Conservation (phyloP, 2,113 vertebrate species). For the Coptodon rendalli region DNA sequence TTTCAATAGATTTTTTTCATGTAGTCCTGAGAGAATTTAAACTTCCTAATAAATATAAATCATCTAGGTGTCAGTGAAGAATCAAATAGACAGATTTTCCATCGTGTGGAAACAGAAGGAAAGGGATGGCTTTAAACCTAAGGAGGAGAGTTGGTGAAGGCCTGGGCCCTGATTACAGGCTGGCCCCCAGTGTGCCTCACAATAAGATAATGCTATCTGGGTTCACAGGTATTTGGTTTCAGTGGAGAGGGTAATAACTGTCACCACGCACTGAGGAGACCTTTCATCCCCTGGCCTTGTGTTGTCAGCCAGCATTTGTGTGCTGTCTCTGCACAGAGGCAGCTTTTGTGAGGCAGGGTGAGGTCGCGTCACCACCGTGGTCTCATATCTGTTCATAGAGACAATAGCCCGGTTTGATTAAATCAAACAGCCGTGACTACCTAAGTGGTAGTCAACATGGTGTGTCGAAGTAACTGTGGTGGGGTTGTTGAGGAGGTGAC, state of each 20-base stretch:
- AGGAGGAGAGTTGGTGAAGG: slow-evolving; percentile 49
- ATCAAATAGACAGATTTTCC: background rate
- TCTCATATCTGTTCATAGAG: slow-evolving; percentile 49
- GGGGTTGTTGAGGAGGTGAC: slow-evolving; percentile 38
- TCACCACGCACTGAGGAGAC: slow-evolving; percentile 65
- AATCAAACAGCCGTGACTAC: slow-evolving; percentile 64
- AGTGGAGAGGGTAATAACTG: slow-evolving; percentile 66
- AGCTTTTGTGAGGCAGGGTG: slow-evolving; percentile 54
- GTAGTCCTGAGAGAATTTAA: background rate
- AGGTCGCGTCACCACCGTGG: slow-evolving; percentile 39
- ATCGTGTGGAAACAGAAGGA: background rate
- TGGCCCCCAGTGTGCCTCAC: slow-evolving; percentile 45
- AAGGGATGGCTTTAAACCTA: slow-evolving; percentile 21
- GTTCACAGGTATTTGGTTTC: slow-evolving; percentile 70
- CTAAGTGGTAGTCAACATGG: slow-evolving; percentile 44
- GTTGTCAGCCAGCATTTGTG: slow-evolving; percentile 58
- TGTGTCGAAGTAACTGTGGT: slow-evolving; percentile 25
- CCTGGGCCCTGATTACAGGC: slow-evolving; percentile 54
- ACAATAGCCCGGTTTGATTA: slow-evolving; percentile 61
- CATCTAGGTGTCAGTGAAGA: background rate
- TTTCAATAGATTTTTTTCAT: background rate
- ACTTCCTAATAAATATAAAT: background rate
- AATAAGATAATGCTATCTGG: slow-evolving; percentile 67
- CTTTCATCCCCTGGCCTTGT: slow-evolving; percentile 56
- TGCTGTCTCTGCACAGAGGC: slow-evolving; percentile 52